Evolutionary conservation across 2,797 vertebrate genomes (phyloP), one percentile per base, ranked within the genome.

Genomic region (Acridotheres tristis): DNA sequence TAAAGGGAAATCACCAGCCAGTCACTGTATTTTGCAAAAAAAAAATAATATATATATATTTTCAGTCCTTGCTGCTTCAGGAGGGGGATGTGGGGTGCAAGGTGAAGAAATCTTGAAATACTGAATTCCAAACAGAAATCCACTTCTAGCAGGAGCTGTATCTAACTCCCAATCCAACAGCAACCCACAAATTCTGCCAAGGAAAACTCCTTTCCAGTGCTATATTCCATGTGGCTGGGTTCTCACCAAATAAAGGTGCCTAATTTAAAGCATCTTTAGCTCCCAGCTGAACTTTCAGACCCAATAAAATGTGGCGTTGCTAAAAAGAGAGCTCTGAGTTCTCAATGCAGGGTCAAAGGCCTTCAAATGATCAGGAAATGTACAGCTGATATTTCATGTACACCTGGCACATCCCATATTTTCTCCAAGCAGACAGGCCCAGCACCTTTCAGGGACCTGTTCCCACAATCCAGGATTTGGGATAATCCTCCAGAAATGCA

Each of bases 111-210:
- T 45, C 34, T 21, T 55, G 69, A 94, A 69, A 38, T 55, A 45
- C 72, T 14, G 36, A 88, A 66, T 47, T 62, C 34, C 55, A 84
- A 75, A 43, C 72, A 67, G 30, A 38, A 90, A 91, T 21, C 43
- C 47, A 4, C 2, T 45, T 36, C 32, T 38, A 43, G 57, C 21
- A 51, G 87, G 26, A 45, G 32, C 36, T 6, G 61, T 8, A 10
- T 51, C 7, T 2, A 29, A 18, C 69, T 10, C 51, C 36, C 40
- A 74, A 40, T 51, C 54, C 87, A 59, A 36, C 69, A 89, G 68
- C 75, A 88, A 47, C 53, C 53, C 85, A 20, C 42, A 32, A 40
- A 48, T 66, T 54, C 89, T 90, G 85, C 94, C 93, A 91, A 91
- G 48, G 54, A 88, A 86, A 91, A 62, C 66, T 78, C 51, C 38